Conservation (phyloP, 2,113 vertebrate species). For the Capra hircus region DNA sequence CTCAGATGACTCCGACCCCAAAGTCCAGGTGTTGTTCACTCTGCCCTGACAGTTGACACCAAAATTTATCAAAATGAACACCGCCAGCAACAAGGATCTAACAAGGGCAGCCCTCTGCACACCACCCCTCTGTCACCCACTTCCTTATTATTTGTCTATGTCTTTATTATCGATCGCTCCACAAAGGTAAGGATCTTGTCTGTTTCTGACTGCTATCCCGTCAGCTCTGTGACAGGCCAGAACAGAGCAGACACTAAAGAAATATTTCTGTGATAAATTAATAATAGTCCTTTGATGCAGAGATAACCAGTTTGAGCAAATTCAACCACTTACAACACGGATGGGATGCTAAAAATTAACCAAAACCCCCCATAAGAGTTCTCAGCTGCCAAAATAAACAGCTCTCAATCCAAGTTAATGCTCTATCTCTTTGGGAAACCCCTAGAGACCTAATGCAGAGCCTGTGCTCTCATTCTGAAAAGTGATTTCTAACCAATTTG, state of each 20-base stretch:
- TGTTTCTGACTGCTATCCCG: not conserved
- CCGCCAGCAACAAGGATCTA: no score
- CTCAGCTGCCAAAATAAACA: conserved; percentile 22
- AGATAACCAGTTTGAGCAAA: not conserved
- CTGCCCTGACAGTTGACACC: not conserved
- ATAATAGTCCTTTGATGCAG: not conserved
- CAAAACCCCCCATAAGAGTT: not conserved
- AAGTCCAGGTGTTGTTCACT: not conserved
- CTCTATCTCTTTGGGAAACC: not conserved
- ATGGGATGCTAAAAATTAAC: not conserved
- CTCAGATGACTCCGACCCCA: not conserved
- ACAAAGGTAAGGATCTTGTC: not conserved
- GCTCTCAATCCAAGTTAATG: not conserved
- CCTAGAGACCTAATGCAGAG: not conserved
- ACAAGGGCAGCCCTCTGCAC: not conserved
- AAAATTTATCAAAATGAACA: not conserved
- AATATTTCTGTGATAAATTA: not conserved
- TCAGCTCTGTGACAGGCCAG: not conserved
- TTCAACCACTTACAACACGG: not conserved
- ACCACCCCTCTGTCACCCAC: not conserved
- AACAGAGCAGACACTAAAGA: not conserved
- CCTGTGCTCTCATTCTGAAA: not conserved
- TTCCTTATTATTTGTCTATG: not conserved
- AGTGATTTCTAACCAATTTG: not conserved
- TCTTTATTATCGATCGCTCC: not conserved